A percentile compares a stretch with the other conserved stretches of the same genome.
Conservation (phyloP, 2,888 invertebrate species). For the Harpagoxenus sublaevis region DNA sequence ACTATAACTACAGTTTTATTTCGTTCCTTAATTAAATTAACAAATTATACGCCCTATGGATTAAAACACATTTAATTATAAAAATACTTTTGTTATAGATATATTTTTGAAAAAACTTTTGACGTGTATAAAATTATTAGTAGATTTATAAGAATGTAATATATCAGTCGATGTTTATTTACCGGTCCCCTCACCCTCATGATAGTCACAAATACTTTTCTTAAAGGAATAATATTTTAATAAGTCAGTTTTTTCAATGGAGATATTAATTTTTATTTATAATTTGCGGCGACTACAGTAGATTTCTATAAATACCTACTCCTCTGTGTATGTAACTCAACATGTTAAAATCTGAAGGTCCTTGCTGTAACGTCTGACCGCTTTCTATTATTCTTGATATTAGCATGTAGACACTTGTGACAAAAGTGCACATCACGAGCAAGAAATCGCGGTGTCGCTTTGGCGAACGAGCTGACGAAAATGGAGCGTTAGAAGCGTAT, state of each 20-base stretch:
- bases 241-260: not conserved
- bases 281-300: not conserved
- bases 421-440: slow-evolving; percentile 16
- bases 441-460: slow-evolving; percentile 24
- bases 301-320: slow-evolving; percentile 4
- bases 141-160: not conserved
- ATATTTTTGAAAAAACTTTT: not conserved
- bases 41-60: not conserved
- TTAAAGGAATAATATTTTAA: not conserved
- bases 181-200: not conserved
- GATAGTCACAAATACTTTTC: not conserved
- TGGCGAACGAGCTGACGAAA: slow-evolving; percentile 24
- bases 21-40: not conserved
- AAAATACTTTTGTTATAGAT: not conserved
- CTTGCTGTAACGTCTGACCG: not conserved
- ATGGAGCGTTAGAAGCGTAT: slow-evolving; percentile 46
- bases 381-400: slow-evolving; percentile 32
- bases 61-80: not conserved
- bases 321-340: not conserved
- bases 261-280: slow-evolving; percentile 4
- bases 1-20: not conserved
- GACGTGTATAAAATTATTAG: not conserved
- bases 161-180: not conserved
- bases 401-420: slow-evolving; percentile 1
- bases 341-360: not conserved